phyloP scores from a whole-genome alignment of 2,888 invertebrate species.

The Bellardia bayeri region DNA sequence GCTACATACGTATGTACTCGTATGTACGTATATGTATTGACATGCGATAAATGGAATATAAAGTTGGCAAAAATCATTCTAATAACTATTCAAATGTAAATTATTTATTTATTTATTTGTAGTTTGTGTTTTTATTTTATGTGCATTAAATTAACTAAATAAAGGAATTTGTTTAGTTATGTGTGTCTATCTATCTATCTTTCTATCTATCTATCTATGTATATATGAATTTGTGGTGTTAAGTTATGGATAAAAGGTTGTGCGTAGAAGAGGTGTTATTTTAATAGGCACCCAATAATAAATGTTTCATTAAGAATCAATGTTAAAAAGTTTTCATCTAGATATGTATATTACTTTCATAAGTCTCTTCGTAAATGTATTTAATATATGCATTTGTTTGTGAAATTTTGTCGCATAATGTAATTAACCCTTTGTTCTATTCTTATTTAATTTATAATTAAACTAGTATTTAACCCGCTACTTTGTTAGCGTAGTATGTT shows the following conservation, averaged over 20 bases:
- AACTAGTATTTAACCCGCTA: too few relatives aligned
- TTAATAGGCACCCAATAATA: background rate
- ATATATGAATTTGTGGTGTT: background rate
- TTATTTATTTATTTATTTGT: slow-evolving; percentile 49
- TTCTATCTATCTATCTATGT: too few relatives aligned
- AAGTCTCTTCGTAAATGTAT: too few relatives aligned
- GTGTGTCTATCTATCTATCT: background rate
- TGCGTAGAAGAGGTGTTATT: background rate
- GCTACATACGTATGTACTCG: background rate
- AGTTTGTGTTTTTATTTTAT: slow-evolving; percentile 27
- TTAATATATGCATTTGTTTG: too few relatives aligned
- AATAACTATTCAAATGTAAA: slow-evolving; percentile 65
- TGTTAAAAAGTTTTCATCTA: too few relatives aligned
- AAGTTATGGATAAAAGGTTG: slow-evolving; percentile 3
- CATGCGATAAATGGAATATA: slow-evolving; percentile 37
- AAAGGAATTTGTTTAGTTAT: slow-evolving; percentile 44
- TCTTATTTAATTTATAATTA: too few relatives aligned
- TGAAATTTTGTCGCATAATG: too few relatives aligned
- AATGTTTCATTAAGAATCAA: background rate
- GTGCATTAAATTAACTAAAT: slow-evolving; percentile 58
- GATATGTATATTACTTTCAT: too few relatives aligned
- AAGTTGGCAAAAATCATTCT: slow-evolving; percentile 44
- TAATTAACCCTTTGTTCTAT: too few relatives aligned
- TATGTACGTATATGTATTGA: background rate
- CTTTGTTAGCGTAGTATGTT: too few relatives aligned